Evolutionary conservation across 2,888 invertebrate genomes (phyloP), one percentile per base, ranked within the genome.

Genomic region (Perizoma flavofasciatum): DNA sequence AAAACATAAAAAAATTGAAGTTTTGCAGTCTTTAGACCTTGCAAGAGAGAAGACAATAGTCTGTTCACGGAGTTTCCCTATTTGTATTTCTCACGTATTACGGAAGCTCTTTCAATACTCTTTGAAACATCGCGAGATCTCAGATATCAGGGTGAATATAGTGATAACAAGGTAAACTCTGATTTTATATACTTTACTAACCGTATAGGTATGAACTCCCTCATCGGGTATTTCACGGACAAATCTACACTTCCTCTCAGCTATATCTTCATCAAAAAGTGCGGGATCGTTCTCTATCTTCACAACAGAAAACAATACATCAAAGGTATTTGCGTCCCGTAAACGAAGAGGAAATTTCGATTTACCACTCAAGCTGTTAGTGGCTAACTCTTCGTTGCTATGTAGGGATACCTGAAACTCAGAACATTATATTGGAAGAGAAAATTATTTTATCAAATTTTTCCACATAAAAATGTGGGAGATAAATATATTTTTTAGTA

Each of bases 161-260:
- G 22, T 22, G 22, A 22, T 22, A 22, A 3, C n/a, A n/a, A n/a
- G n/a, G n/a, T n/a, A n/a, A n/a, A n/a, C n/a, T 2, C 22, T 40
- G 4, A 40, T 4, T 41, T 8, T 33, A 6, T 4, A 4, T 37
- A 10, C 5, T 44, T 44, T 8, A 22, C 57, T 71, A 77, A 88
- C 87, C 72, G 74, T 74, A 66, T 86, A 89, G 3, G 69, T 79
- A 70, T 86, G 75, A 35, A 83, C 59, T 8, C 49, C 49, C 4
- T 48, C 67, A 7, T 72, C 57, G 5, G 83, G 85, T 32, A 92
- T 82, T 81, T 95, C 95, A 46, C 93, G 74, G 0, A 86, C 75
- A 71, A 93, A 94, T 34, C 94, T 90, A 71, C 95, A 95, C 52
- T 90, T 86, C 56, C 95, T 88, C 62, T 93, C 89, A 5, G 78